A percentile compares a stretch with the other conserved stretches of the same genome.
phyloP scores from a whole-genome alignment of 2,113 vertebrate species.

The Chionis minor region DNA sequence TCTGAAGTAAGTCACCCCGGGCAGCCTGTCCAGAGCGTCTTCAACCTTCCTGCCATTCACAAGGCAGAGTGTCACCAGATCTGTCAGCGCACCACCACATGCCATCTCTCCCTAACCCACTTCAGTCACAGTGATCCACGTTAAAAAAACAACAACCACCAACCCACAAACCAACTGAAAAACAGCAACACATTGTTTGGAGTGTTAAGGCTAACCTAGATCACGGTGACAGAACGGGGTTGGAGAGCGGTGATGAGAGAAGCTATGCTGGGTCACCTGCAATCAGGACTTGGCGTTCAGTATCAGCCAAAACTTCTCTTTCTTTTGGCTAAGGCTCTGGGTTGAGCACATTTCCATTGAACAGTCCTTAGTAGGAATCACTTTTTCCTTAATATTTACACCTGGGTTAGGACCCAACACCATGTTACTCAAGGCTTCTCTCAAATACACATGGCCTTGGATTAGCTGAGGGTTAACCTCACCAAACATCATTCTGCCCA shows the following conservation, averaged over 20 bases:
- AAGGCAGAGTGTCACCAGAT: neutral
- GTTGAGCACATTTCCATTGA: neutral
- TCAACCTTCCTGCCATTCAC: neutral
- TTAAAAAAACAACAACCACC: neutral
- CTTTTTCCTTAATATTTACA: neutral
- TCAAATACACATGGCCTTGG: neutral
- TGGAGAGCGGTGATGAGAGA: accelerated
- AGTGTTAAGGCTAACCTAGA: neutral
- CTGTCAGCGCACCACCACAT: neutral
- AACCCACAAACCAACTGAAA: neutral
- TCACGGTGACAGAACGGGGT: accelerated
- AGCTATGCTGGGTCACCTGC: neutral
- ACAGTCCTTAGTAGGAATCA: neutral
- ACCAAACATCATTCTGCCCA: neutral
- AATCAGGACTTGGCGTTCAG: neutral
- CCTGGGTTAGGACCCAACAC: neutral
- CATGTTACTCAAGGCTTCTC: neutral
- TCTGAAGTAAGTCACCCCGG: neutral
- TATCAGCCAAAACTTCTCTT: neutral
- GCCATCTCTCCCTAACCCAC: neutral
- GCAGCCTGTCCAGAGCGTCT: neutral
- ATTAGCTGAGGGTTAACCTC: neutral
- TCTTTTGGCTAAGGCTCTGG: neutral
- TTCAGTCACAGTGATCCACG: neutral
- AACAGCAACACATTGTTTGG: neutral